Base-by-base conservation (phyloP, 2,113 vertebrate genomes). In the Zosterops hypoxanthus region DNA sequence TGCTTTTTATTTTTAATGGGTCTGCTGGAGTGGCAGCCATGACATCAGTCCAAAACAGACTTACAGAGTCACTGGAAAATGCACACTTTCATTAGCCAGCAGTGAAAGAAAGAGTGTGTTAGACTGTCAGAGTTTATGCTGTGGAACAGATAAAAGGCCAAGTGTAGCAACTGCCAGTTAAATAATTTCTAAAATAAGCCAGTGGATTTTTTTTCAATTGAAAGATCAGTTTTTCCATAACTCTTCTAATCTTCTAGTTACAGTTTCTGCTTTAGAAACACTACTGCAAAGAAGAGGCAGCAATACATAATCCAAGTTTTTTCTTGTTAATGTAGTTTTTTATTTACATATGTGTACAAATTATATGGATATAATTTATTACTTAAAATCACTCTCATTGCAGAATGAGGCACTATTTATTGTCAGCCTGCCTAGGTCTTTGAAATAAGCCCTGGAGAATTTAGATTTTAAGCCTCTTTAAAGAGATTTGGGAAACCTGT, bases 71-170 rank as follows among this genome's bases (percentile, higher is more conserved):
- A 33, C 36, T 96, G 94, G 93, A 94, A 96, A 97, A 96, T 86
- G 75, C 50, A 59, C 57, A 44, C 71, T 92, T 92, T 56, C 59
- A 75, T 65, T 80, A 63, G 90, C 90, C 87, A 94, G 66, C 71
- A 90, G 50, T 25, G 33, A 77, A 66, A 85, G 81, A 92, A 76
- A 36, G 63, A 70, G 47, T 80, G 70, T 92, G 36, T 92, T 71
- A 90, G 78, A 50, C 76, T 57, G 56, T 95, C 70, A 46, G 78
- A 44, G 63, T 76, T 91, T 92, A 22, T 83, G 34, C 90, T 77
- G 82, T 82, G 87, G 93, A 95, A 90, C 75, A 94, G 82, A 89
- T 73, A 91, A 93, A 94, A 80, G 44, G 87, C 96, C 92, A 97
- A 95, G 56, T 83, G 39, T 36, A 90, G 72, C 79, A 77, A 72